Conservation (phyloP, 2,888 invertebrate genomes). For the Hirtodrosophila alboralis region DNA sequence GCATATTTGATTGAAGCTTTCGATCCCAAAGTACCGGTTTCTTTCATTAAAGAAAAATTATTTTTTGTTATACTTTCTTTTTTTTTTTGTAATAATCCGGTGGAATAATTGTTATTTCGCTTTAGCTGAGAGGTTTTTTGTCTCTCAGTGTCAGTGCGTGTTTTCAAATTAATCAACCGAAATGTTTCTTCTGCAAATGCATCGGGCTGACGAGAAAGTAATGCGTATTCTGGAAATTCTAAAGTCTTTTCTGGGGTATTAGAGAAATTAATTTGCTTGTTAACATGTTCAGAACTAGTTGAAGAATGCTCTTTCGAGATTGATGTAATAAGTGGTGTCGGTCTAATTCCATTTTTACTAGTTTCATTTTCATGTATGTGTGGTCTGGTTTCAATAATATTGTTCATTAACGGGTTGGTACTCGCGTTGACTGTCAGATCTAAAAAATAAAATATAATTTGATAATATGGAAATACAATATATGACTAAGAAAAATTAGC, state of each 20-base stretch:
- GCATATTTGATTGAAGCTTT: constrained; percentile 95
- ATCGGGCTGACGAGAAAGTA: constrained; percentile 92
- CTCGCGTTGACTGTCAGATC: constrained; percentile 43
- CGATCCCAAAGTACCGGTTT: constrained; percentile 90
- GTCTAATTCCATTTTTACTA: constrained; percentile 67
- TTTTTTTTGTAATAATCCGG: constrained; percentile 92
- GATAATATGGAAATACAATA: too few species aligned
- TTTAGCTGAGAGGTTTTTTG: constrained; percentile 84
- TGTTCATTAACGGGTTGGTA: constrained; percentile 38
- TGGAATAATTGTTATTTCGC: constrained; percentile 88
- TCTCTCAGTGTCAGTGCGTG: constrained; percentile 78
- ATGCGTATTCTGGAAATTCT: constrained; percentile 93
- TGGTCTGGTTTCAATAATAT: constrained; percentile 78
- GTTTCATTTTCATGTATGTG: constrained; percentile 41
- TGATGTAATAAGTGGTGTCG: constrained; percentile 54
- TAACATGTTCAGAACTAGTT: constrained; percentile 33
- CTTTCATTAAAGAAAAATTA: constrained; percentile 91
- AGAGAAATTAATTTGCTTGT: constrained; percentile 21
- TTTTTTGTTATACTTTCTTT: constrained; percentile 93
- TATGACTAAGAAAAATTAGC: too few species aligned
- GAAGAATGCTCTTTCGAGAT: constrained; percentile 30
- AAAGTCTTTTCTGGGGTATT: constrained; percentile 86
- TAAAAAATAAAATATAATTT: constrained; percentile 23
- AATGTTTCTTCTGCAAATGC: constrained; percentile 94
- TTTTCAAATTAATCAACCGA: constrained; percentile 91